Base-by-base conservation (phyloP, 2,113 vertebrate species). In the Poicephalus meyeri region DNA sequence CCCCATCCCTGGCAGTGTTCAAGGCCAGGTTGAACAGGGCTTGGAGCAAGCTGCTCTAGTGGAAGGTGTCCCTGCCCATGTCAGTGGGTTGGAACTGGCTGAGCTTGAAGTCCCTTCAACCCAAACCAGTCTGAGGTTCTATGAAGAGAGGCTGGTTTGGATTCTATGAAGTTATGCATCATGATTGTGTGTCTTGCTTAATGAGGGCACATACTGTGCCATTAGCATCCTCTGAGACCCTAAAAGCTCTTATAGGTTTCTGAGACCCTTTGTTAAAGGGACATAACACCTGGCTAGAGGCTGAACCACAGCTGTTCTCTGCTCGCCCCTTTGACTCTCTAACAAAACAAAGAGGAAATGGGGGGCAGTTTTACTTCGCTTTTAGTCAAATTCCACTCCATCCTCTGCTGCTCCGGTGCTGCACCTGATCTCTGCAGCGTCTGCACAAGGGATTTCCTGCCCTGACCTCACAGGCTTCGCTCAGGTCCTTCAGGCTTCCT, bases 401-500 rank as follows among this genome's bases (percentile, higher is more conserved):
- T 2, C 63, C 9, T 44, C 12, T 6, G 60, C 71, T 3, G 31
- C 39, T 7, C 17, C 1, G 4, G 3, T 0, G 19, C 42, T 3
- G 25, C 88, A 42, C 90, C 92, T n/a, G 92, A 1, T 15, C 72
- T 25, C 79, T 26, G 72, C 56, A 7, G 37, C 13, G 0, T 29
- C 6, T 6, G 11, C 46, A 10, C 6, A 0, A 6, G 58, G 37
- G 44, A 4, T 87, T 95, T 96, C 92, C 96, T 92, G 88, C 42
- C 86, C 86, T 1, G 1, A 10, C 76, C 93, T 37, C 86, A 17
- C 2, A 9, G 31, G 44, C 58, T 20, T 35, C 1, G 0, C 80
- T 65, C 80, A 53, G 95, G 31, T 92, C 65, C 80, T 28, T 65
- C 44, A 14, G 86, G 84, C 41, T 97, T 95, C 97, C 97, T 95